These are phyloP conservation scores for Pristionchus mayeri DNA, from an alignment of 2,888 invertebrate species.

Conservation along the genomic window DNA sequence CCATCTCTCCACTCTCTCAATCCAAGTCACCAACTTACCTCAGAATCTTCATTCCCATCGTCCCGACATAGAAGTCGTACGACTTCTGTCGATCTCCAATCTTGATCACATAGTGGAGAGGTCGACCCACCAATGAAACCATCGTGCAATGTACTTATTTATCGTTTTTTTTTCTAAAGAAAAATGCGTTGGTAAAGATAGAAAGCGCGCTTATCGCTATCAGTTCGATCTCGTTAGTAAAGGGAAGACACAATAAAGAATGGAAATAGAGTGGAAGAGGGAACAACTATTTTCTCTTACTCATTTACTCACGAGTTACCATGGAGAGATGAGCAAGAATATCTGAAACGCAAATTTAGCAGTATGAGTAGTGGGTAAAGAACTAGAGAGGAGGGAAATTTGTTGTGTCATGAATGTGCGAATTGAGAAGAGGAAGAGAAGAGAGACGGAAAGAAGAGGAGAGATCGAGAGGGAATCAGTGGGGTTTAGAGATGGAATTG, in stretches of 20 bases:
- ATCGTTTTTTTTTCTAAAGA: background rate
- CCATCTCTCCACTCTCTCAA: background rate
- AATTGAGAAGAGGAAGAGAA: background rate
- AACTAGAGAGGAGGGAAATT: slow-evolving; percentile 14
- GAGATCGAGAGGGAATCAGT: background rate
- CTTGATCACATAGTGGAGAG: slow-evolving; percentile 96
- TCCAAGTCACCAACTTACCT: background rate
- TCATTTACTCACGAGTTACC: slow-evolving; percentile 3
- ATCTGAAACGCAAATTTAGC: background rate
- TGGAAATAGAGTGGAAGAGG: background rate
- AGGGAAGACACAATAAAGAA: background rate
- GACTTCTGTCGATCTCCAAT: slow-evolving; percentile 90
- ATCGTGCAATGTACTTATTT: background rate
- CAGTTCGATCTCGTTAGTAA: slow-evolving; percentile 37
- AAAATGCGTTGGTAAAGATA: background rate
- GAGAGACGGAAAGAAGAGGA: slow-evolving; percentile 24
- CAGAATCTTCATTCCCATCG: slow-evolving; percentile 92
- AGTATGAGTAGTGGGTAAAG: background rate
- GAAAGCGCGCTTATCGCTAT: background rate
- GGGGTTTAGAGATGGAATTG: background rate
- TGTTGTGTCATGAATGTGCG: slow-evolving; percentile 33
- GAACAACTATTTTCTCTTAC: background rate
- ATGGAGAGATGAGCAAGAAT: background rate
- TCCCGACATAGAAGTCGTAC: slow-evolving; percentile 89
- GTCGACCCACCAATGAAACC: slow-evolving; percentile 79